Evolutionary conservation across 2,797 vertebrate genomes (phyloP), one percentile per base, ranked within the genome.

Genomic region (Phalloptychus januarius): DNA sequence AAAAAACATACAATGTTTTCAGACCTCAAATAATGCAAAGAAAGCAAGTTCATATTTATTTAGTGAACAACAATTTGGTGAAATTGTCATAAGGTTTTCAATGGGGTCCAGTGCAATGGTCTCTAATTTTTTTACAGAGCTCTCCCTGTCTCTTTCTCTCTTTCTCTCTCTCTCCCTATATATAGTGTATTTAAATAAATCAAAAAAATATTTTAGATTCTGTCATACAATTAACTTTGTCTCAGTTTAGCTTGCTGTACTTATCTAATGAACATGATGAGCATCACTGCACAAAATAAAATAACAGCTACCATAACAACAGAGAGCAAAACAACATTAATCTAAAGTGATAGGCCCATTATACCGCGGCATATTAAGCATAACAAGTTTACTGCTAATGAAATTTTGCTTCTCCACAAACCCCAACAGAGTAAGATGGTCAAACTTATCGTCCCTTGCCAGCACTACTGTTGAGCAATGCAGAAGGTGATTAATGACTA

Each of bases 401-500:
- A 0, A 2, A 72, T 54, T 50, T 71, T 71, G 56, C 38, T 75
- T 80, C 84, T 58, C 48, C 76, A 48, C 31, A 77, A 80, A 72
- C n/a, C 69, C 79, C 74, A 86, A 45, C 5, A 48, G 77, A 83
- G 36, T 48, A 78, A 63, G 75, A 46, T 46, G 38, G 12, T 71
- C 61, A 79, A 79, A 82, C 72, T 85, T 75, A 81, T 85, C 87
- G 85, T 79, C 72, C 69, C 79, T 77, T 20, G 25, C 72, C 20
- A 52, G 77, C 40, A 2, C 69, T 50, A 74, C 48, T 1, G 7
- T 74, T 38, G 16, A 77, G 80, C 82, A 83, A 65, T 72, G 75
- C 61, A 61, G 77, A 77, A 76, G 74, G 80, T 91, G 92, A 94
- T 90, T 83, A 87, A 93, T n/a, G 36, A 75, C 38, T 20, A 52